Base-by-base conservation (phyloP, 2,888 invertebrate species). In the Diplolepis rosae region DNA sequence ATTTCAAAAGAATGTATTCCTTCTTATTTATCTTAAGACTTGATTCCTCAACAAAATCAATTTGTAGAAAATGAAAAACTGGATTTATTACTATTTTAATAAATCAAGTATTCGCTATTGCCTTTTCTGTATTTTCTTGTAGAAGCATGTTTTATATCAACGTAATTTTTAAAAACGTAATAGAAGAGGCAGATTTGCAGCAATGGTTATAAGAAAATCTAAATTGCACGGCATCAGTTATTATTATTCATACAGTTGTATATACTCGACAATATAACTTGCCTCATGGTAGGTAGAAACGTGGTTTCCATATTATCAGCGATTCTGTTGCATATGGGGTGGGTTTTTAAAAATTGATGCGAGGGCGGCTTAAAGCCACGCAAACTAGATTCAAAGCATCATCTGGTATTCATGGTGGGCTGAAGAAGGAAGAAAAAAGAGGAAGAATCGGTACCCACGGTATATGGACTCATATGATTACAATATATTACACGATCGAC, bases 331-430 rank as follows among this genome's bases (percentile, higher is more conserved):
- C 83, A 82, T 83, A 83, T 78, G 78, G 73, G 80, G 79, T 80
- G 77, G 81, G 81, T 82, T 82, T 80, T 87, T 84, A 87, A 87
- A 87, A 87, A 87, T 87, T 87, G 85, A 87, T 84, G 86, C 76
- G 75, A 77, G 83, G 82, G 80, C 77, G 77, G 81, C 78, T 77
- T 77, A 79, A 80, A 77, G 84, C 84, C 84, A 82, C 81, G 86
- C 87, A 86, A 88, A 86, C 87, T 85, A 86, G 87, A 88, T 87
- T 87, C 86, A 85, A 85, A 85, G 83, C 82, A 83, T 77, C 87
- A 88, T 89, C 82, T 85, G 72, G 88, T 88, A 89, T 89, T 89
- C 88, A 89, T 89, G 85, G 83, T 85, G 84, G 81, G 80, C 77
- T 80, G 73, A 69, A 35, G 61, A 35, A 39, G 24, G 39, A 61